Base-by-base conservation (phyloP, 2,797 vertebrate genomes). In the Champsocephalus esox region DNA sequence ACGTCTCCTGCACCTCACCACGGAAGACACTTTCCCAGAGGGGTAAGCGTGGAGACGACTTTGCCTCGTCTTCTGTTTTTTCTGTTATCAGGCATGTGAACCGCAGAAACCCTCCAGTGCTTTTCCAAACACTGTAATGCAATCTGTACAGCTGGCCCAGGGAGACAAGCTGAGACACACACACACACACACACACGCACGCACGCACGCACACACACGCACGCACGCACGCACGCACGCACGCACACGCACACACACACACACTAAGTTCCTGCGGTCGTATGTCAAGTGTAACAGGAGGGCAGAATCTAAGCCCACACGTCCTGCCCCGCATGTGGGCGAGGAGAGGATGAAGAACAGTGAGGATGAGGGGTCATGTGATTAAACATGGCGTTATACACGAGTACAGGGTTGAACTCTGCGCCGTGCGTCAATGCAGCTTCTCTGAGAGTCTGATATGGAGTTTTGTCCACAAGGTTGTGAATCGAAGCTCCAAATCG, bases 91-190 rank as follows among this genome's bases (percentile, higher is more conserved):
- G 69, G 57, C 75, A 57, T 80, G 77, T 74, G 82, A 81, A 70
- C 73, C 70, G 44, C 44, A 81, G 64, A 58, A 45, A 81, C 66
- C 72, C 81, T 86, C 43, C 19, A 4, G 45, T 73, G 78, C 48
- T 85, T 89, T 77, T 76, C 77, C 77, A 88, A 80, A 90, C 80
- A 19, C 51, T 16, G 68, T 81, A 80, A 79, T 51, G 66, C 44
- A 79, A 66, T 77, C 79, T 70, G 5, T 43, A 59, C 85, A 82
- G 80, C 65, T 83, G 84, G 75, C 70, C 17, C 12, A 51, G 34
- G 66, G 60, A 76, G 67, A 63, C 84, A 81, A 77, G 77, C 86
- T 70, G 63, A 77, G 72, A 82, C 81, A 78, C 52, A 34, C 49
- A 75, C 28, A 28, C 28, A 28, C 28, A 28, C 28, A 28, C 28